Conservation (phyloP, 1,140 invertebrate species). For the Ooceraea biroi region DNA sequence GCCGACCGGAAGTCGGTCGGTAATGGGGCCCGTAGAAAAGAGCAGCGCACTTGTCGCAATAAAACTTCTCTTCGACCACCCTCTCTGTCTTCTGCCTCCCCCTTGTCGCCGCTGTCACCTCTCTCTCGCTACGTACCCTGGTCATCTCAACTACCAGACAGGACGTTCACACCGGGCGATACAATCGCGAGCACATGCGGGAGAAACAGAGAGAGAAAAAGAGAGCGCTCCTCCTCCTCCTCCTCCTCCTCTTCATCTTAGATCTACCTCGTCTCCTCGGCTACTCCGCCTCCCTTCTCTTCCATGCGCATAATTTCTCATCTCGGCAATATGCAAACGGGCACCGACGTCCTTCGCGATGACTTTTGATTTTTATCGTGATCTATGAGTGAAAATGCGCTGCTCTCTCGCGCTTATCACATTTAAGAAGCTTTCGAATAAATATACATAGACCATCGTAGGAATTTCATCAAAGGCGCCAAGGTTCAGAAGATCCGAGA, state of each 20-base stretch:
- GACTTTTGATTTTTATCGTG: background rate
- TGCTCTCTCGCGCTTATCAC: background rate
- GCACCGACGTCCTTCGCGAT: constrained; percentile 9
- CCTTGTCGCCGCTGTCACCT: constrained; percentile 18
- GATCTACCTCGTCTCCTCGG: constrained; percentile 32
- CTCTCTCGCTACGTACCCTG: constrained; percentile 38
- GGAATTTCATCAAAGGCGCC: background rate
- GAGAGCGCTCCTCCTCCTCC: constrained; percentile 22
- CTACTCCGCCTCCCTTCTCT: constrained; percentile 32
- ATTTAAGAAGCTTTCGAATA: background rate
- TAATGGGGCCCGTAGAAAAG: constrained; percentile 81
- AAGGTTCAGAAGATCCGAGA: background rate
- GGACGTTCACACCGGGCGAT: constrained; percentile 77
- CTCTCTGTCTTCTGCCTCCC: constrained; percentile 22
- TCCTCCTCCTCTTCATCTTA: constrained; percentile 49
- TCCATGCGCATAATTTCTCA: constrained; percentile 71
- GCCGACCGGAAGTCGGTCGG: constrained; percentile 78
- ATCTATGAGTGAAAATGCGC: background rate
- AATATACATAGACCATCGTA: background rate
- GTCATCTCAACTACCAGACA: constrained; percentile 78
- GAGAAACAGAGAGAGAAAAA: constrained; percentile 15
- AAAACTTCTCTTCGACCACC: constrained; percentile 78
- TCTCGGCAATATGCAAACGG: constrained; percentile 23
- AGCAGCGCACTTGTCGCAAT: constrained; percentile 84
- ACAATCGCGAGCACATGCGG: constrained; percentile 62